These are phyloP conservation scores for Guaruba guarouba DNA, from an alignment of 2,113 vertebrate species.

Conservation along the genomic window DNA sequence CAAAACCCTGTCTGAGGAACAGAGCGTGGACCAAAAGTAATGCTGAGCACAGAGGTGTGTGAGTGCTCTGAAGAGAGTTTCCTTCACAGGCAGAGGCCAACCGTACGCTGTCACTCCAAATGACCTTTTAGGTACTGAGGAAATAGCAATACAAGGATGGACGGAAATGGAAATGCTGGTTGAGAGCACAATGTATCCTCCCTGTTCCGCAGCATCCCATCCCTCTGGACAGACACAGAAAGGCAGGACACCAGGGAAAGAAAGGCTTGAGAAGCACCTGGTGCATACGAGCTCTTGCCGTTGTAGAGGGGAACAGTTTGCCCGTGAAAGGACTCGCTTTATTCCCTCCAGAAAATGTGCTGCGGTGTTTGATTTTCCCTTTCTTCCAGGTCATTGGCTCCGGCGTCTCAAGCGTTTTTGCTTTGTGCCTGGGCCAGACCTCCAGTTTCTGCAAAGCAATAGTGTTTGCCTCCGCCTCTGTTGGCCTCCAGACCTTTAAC, in stretches of 20 bases:
- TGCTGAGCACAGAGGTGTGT: background rate
- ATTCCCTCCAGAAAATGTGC: background rate
- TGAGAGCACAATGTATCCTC: background rate
- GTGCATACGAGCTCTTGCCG: background rate
- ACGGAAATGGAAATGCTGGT: background rate
- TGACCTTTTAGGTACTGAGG: background rate
- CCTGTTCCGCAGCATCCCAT: background rate
- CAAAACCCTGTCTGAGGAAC: background rate
- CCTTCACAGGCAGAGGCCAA: background rate
- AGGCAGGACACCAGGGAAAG: rapidly evolving
- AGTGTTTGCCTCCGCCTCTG: slow-evolving; percentile 85
- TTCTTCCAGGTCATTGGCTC: slow-evolving; percentile 86
- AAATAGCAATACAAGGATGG: background rate
- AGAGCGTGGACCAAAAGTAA: rapidly evolving
- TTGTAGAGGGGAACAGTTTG: background rate
- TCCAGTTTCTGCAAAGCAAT: slow-evolving; percentile 85
- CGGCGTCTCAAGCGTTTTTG: slow-evolving; percentile 88
- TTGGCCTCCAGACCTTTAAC: slow-evolving; percentile 92
- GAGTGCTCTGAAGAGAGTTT: background rate
- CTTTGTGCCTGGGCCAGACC: slow-evolving; percentile 85
- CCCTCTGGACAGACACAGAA: background rate
- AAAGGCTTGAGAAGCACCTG: background rate
- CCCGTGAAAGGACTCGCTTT: background rate
- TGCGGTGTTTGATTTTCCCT: background rate
- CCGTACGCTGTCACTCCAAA: rapidly evolving